Conservation (phyloP, 1,140 invertebrate species). For the Caenorhabditis elegans region WBcel235 BX284605.5:9305001-9305500, state of each 20-base stretch:
- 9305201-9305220: too few relatives aligned
- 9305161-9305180: background rate
- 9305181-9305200: slow-evolving; percentile 10
- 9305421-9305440: slow-evolving; percentile 27
- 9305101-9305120: too few relatives aligned
- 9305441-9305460: slow-evolving; percentile 3
- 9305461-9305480: background rate
- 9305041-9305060: background rate
- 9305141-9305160: background rate
- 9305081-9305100: background rate
- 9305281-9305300: background rate
- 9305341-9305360: slow-evolving; percentile 25
- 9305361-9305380: background rate
- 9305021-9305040: background rate
- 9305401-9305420: slow-evolving; percentile 1
- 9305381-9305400: background rate
- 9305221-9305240: background rate
- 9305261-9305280: background rate
- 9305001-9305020: too few relatives aligned
- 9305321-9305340: slow-evolving; percentile 17
- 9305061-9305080: background rate
- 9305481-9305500: background rate
- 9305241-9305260: slow-evolving; percentile 33
- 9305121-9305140: background rate
- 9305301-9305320: slow-evolving; percentile 20